Percentiles rank a stretch among this genome's conserved stretches.
Conservation (phyloP, 2,113 vertebrate species). For the Polypterus senegalus region DNA sequence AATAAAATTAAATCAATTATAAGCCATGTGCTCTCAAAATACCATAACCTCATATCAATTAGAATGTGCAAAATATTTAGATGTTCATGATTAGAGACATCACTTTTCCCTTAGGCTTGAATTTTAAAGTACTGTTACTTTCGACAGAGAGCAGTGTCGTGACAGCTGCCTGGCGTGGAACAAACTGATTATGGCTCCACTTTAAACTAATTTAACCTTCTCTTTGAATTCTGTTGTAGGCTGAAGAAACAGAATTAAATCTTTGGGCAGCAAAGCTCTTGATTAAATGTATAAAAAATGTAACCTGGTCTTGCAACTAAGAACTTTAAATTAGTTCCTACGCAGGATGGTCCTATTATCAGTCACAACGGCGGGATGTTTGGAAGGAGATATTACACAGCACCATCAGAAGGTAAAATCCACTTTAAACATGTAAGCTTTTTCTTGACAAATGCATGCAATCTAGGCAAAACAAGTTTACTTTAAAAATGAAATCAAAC, state of each 20-base stretch:
- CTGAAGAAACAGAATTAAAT: conserved; percentile 1
- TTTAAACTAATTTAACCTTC: conserved; percentile 17
- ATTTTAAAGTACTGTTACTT: conserved; percentile 2
- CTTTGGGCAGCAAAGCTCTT: conserved; percentile 14
- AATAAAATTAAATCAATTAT: no score
- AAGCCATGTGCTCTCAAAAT: neutral
- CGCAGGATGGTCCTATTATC: neutral
- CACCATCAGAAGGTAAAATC: no score
- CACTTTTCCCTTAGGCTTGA: conserved; percentile 1
- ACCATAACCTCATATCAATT: neutral
- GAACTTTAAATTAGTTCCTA: conserved; percentile 12
- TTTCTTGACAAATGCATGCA: no score
- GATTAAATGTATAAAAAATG: conserved; percentile 12
- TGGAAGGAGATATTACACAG: no score
- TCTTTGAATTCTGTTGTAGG: conserved; percentile 13
- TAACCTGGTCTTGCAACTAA: neutral
- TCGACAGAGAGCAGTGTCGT: conserved; percentile 1
- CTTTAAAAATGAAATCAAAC: no score
- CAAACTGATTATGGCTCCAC: conserved; percentile 16
- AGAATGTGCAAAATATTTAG: conserved; percentile 3
- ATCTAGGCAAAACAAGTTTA: no score
- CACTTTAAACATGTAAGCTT: no score
- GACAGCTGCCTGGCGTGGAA: conserved; percentile 9
- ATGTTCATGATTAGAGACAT: conserved; percentile 1
- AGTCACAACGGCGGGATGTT: neutral